Base-by-base conservation (phyloP, 2,888 invertebrate species). In the Cosmia trapezina region DNA sequence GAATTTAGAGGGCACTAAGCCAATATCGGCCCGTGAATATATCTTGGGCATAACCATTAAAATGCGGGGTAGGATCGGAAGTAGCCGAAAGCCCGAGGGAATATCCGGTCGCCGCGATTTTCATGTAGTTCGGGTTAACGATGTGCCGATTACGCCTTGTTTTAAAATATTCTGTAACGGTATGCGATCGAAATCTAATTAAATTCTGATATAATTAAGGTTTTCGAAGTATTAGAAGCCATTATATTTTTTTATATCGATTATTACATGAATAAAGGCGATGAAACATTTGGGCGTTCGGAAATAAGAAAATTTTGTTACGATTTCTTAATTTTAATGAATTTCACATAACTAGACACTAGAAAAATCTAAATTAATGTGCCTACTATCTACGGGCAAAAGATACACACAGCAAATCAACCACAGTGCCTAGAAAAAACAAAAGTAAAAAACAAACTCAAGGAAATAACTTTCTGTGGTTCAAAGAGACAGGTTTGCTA, bases 11-110 rank as follows among this genome's bases (percentile, higher is more conserved):
- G 43, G 70, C 67, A 75, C 81, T 78, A 22, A 70, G 67, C 61
- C 79, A 70, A 73, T 81, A 78, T 80, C 72, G 68, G 80, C 60
- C 72, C n/a, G 69, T 66, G 59, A 77, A 84, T 86, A 79, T 86
- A 81, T 72, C 51, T 74, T 56, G 60, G 68, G 28, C 73, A 80
- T 78, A 80, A 74, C 70, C 72, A 70, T 86, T 82, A 80, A 84
- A 84, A 82, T 76, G 72, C 71, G 69, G 76, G 60, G n/a, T n/a
- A n/a, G n/a, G 53, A 73, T 77, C 70, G 84, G 71, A 79, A 80
- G 71, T 66, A 54, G 62, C 61, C 73, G 68, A 73, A 66, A 54
- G 57, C 72, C 54, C 70, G 28, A 56, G 73, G 71, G 71, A 73
- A 71, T 71, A 62, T 77, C 61, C 65, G 66, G 78, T 41, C 22